Evolutionary conservation across 2,113 vertebrate species (phyloP).

Genomic region (Lanius ludovicianus): DNA sequence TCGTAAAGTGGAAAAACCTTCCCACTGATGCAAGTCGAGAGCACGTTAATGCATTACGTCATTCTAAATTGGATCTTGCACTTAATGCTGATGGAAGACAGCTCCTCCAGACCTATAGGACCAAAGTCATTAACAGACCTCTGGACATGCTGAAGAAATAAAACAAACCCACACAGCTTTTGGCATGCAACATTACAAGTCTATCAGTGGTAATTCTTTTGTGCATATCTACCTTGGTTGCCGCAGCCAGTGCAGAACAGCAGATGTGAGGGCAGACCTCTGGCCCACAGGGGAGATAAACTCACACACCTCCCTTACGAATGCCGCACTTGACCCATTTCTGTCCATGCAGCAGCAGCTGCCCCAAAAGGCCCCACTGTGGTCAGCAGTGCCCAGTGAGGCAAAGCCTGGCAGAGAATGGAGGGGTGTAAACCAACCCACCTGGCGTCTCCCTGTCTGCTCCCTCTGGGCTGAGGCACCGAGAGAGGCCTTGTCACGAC

Average conservation of each 20-base stretch:
- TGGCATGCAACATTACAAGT: neutral
- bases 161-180: neutral
- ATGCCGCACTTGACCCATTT: neutral
- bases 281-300: neutral
- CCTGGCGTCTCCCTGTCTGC: neutral
- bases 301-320: rapidly evolving
- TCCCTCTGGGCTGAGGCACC: neutral
- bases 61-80: conserved; percentile 68
- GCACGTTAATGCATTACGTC: conserved; percentile 45
- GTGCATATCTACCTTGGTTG: neutral
- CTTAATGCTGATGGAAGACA: conserved; percentile 59
- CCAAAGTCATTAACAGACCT: conserved; percentile 38
- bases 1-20: conserved; percentile 57
- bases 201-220: neutral
- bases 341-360: rapidly evolving
- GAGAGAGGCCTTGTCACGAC: rapidly evolving
- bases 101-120: conserved; percentile 15
- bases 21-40: conserved; percentile 1
- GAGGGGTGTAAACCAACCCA: neutral
- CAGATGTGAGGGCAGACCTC: neutral
- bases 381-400: neutral
- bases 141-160: neutral
- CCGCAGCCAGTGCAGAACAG: neutral
- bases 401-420: neutral
- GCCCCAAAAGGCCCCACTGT: rapidly evolving